phyloP scores from a whole-genome alignment of 2,888 invertebrate species.

The Galeruca laticollis region DNA sequence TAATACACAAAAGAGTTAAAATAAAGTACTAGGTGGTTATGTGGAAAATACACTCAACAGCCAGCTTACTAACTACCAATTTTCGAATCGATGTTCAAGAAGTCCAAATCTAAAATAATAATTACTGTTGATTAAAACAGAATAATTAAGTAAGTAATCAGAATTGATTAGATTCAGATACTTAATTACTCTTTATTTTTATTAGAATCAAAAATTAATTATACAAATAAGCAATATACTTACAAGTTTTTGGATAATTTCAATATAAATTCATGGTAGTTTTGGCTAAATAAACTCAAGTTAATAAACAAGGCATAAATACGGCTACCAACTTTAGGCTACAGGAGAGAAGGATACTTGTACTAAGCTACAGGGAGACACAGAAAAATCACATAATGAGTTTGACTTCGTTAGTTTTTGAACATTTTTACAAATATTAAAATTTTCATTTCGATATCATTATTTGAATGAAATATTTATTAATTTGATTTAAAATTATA shows the following conservation, averaged over 20 bases:
- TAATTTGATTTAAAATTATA: background rate
- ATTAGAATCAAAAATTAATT: too few species aligned
- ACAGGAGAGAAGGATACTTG: background rate
- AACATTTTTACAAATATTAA: background rate
- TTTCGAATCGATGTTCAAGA: background rate
- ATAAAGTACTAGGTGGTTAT: constrained; percentile 34
- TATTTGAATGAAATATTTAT: background rate
- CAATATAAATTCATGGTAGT: background rate
- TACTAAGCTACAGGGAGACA: constrained; percentile 18
- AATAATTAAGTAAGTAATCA: background rate
- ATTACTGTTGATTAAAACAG: too few species aligned
- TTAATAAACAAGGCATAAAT: constrained; percentile 6
- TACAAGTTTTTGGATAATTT: background rate
- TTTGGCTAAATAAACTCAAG: background rate
- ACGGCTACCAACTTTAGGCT: constrained; percentile 14
- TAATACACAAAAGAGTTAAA: constrained; percentile 23
- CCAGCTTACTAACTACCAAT: background rate
- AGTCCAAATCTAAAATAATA: background rate
- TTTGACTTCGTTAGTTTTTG: background rate
- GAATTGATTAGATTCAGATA: background rate
- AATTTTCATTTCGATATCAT: background rate
- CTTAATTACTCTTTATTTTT: too few species aligned
- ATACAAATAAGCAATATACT: too few species aligned
- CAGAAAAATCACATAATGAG: constrained; percentile 1
- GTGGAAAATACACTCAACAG: constrained; percentile 37